A percentile compares a stretch with the other conserved stretches of the same genome.
These are phyloP conservation scores for Sebastes itinus DNA, from an alignment of 2,797 vertebrate genomes.

Conservation along the genomic window DNA sequence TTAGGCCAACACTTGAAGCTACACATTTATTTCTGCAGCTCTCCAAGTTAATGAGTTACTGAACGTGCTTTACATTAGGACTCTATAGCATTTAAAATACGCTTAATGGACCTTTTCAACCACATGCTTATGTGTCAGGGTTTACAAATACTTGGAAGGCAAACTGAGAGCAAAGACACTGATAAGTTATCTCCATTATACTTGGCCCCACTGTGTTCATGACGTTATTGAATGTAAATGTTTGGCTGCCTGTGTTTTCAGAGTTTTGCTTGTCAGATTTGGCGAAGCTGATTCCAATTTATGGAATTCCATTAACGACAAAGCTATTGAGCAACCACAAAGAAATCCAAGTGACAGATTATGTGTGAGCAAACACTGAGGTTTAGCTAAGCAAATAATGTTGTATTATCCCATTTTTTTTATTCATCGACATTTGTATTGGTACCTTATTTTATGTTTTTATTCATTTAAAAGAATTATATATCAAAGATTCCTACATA, in stretches of 20 bases:
- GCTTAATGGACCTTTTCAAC: conserved; percentile 24
- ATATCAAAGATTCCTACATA: neutral
- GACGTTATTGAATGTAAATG: conserved; percentile 38
- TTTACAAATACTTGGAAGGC: neutral
- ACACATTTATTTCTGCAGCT: conserved; percentile 26
- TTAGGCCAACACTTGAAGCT: neutral
- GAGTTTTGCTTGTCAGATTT: neutral
- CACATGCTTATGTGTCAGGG: conserved; percentile 24
- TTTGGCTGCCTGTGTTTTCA: conserved; percentile 12
- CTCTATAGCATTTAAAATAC: neutral
- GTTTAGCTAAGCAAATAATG: neutral
- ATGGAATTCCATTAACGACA: neutral
- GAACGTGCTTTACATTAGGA: conserved; percentile 40
- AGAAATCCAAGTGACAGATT: neutral
- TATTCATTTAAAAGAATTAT: neutral
- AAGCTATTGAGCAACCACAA: neutral
- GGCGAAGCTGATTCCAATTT: neutral
- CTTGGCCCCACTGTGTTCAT: neutral
- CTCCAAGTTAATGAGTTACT: conserved; percentile 24
- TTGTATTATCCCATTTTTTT: neutral
- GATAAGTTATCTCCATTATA: neutral
- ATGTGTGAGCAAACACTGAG: neutral
- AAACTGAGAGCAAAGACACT: conserved; percentile 6
- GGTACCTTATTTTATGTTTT: neutral
- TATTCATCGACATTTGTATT: neutral